phyloP scores from a whole-genome alignment of 2,797 vertebrate species.

The Glossophaga mutica region DNA sequence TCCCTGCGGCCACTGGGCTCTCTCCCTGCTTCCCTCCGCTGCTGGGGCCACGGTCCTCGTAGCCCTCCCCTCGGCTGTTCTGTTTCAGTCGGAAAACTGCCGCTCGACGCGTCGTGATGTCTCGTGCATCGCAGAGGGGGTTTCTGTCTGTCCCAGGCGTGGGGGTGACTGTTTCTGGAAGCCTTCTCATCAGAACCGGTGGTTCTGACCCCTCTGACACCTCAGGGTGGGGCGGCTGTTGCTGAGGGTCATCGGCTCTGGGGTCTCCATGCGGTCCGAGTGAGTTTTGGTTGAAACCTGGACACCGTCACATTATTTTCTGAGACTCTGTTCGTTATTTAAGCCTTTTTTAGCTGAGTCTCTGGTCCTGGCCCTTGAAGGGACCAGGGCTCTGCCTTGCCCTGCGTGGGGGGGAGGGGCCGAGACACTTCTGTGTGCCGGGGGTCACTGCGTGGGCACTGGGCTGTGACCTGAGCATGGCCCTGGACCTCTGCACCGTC shows the following conservation, averaged over 20 bases:
- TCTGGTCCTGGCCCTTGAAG: not conserved
- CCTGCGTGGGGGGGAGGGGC: not conserved
- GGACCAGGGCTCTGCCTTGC: too few species aligned
- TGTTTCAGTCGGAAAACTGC: not conserved
- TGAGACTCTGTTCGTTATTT: not conserved
- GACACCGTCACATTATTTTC: not conserved
- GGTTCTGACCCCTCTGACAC: fast-evolving
- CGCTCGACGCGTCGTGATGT: not conserved
- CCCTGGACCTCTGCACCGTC: not conserved
- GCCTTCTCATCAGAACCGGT: not conserved
- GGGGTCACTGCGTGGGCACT: not conserved
- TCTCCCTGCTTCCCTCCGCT: not conserved
- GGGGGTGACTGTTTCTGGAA: not conserved
- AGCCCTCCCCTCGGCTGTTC: not conserved
- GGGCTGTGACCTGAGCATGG: too few species aligned
- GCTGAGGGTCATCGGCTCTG: not conserved
- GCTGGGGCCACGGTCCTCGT: not conserved
- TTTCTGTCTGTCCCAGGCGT: not conserved
- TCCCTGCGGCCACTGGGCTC: not conserved
- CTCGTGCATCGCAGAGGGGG: not conserved
- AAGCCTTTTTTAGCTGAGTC: not conserved
- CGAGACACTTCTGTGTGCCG: not conserved
- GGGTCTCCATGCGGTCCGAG: not conserved
- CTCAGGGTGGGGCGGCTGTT: not conserved
- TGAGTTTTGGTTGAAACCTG: not conserved